phyloP scores from a whole-genome alignment of 2,113 vertebrate species.

The Cebidichthys violaceus region DNA sequence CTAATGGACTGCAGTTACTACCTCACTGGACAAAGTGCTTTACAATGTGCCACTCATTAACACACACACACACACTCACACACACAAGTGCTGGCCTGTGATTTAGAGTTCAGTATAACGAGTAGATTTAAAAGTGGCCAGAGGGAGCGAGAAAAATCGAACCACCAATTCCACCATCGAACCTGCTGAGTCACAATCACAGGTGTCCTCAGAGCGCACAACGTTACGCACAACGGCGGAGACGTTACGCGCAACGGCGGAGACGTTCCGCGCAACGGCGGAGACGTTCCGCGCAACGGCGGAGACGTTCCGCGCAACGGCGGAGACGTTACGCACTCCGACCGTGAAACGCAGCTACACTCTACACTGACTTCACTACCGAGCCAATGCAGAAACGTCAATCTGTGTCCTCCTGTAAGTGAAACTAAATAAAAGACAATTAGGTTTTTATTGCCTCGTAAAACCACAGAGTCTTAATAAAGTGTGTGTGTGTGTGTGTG shows the following conservation, averaged over 20 bases:
- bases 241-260: background rate
- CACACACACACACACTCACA: background rate
- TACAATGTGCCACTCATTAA: background rate
- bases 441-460: slow-evolving; percentile 36
- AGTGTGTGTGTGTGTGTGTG: slow-evolving; percentile 39
- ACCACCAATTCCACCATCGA: background rate
- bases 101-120: background rate
- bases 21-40: background rate
- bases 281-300: background rate
- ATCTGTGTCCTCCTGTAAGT: slow-evolving; percentile 22
- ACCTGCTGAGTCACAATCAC: slow-evolving; percentile 1
- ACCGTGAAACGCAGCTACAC: background rate
- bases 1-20: background rate
- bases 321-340: background rate
- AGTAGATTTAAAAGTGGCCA: background rate
- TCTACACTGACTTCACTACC: background rate
- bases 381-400: slow-evolving; percentile 24
- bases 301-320: background rate
- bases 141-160: background rate
- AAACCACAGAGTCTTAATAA: slow-evolving; percentile 45
- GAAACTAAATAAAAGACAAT: slow-evolving; percentile 7
- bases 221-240: background rate
- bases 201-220: background rate
- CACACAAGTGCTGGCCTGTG: background rate
- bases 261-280: background rate